phyloP scores from a whole-genome alignment of 2,797 vertebrate genomes.

The Apogon talboti region DNA sequence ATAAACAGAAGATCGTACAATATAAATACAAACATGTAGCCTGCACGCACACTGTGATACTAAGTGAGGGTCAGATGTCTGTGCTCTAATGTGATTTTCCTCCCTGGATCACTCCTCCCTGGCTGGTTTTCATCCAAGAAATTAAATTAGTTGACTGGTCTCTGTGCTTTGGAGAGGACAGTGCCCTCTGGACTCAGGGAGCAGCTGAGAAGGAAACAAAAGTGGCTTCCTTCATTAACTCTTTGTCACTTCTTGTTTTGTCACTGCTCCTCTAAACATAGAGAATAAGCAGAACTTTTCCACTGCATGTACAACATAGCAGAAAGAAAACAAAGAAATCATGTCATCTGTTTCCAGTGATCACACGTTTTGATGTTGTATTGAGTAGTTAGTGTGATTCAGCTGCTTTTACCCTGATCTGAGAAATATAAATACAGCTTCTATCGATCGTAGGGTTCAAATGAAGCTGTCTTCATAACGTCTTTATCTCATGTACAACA shows the following conservation, averaged over 20 bases:
- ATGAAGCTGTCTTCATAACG: background rate
- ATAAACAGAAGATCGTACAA: slow-evolving; percentile 14
- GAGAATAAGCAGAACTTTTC: background rate
- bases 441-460: background rate
- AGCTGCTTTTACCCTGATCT: background rate
- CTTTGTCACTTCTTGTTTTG: slow-evolving; percentile 31
- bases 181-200: slow-evolving; percentile 52
- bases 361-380: slow-evolving; percentile 12
- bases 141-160: slow-evolving; percentile 62
- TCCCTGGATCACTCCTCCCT: slow-evolving; percentile 40
- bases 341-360: background rate
- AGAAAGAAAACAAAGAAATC: background rate
- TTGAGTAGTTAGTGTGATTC: slow-evolving; percentile 9
- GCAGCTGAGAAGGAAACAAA: slow-evolving; percentile 59
- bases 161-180: slow-evolving; percentile 52
- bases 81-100: slow-evolving; percentile 58
- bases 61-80: slow-evolving; percentile 40
- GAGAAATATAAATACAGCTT: background rate
- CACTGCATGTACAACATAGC: too few species aligned
- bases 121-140: slow-evolving; percentile 50
- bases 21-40: slow-evolving; percentile 6
- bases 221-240: slow-evolving; percentile 46
- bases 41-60: slow-evolving; percentile 4
- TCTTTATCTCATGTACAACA: background rate
- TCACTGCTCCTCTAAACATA: slow-evolving; percentile 3